Percentiles rank a stretch among this genome's conserved stretches.
Evolutionary conservation across 2,888 invertebrate genomes (phyloP).

Genomic region (Beris morrisii): DNA sequence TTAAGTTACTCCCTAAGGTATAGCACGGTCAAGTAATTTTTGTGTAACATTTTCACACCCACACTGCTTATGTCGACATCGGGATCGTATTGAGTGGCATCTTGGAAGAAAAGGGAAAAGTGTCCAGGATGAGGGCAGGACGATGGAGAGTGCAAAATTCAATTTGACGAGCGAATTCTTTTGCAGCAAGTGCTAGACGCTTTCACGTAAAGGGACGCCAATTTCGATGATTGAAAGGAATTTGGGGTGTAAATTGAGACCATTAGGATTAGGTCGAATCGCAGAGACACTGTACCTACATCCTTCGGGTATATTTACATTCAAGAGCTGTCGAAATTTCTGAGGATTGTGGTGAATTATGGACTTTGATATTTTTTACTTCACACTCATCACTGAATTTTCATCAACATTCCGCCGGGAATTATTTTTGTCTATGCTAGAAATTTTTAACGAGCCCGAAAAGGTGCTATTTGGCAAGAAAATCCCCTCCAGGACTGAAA

Average conservation of each 20-base stretch:
- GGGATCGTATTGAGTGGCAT: constrained; percentile 2
- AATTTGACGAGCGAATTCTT: constrained; percentile 28
- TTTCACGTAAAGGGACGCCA: constrained; percentile 9
- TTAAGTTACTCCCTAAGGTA: constrained; percentile 26
- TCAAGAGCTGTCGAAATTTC: neutral
- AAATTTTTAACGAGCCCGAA: too few relatives aligned
- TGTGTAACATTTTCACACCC: constrained; percentile 30
- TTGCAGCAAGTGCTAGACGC: neutral
- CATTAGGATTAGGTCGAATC: constrained; percentile 16
- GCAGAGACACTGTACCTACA: too few relatives aligned
- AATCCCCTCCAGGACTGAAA: too few relatives aligned
- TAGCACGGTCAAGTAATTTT: constrained; percentile 34
- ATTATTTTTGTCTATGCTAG: too few relatives aligned
- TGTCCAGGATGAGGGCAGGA: neutral
- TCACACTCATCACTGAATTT: too few relatives aligned
- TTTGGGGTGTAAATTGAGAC: constrained; percentile 27
- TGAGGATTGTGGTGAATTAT: neutral
- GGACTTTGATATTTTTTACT: too few relatives aligned
- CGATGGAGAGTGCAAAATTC: constrained; percentile 20
- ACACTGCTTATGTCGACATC: constrained; percentile 2
- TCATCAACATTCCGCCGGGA: too few relatives aligned
- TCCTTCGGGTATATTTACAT: neutral
- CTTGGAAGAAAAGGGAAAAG: constrained; percentile 3
- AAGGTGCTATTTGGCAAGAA: too few relatives aligned
- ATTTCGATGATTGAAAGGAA: constrained; percentile 25